Evolutionary conservation across 2,113 vertebrate species (phyloP).

Genomic region (Albula goreensis): DNA sequence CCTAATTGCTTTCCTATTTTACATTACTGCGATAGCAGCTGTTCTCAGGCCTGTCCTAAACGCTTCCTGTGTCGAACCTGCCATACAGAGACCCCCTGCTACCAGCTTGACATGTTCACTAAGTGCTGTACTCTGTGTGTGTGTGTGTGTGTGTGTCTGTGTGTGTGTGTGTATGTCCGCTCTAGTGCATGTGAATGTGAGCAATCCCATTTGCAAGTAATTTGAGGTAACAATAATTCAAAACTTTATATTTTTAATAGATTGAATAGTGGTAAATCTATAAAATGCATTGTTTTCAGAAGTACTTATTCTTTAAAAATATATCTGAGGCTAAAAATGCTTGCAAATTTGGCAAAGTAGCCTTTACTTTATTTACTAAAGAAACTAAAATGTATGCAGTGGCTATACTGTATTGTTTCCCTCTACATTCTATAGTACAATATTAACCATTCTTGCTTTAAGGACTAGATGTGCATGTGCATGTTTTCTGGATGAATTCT

Average conservation of each 20-base stretch:
- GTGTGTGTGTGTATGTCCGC: background rate
- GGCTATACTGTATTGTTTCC: background rate
- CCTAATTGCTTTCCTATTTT: constrained; percentile 90
- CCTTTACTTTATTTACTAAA: background rate
- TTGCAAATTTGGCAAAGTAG: too few species aligned
- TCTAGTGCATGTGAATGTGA: too few species aligned
- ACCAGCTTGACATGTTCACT: constrained; percentile 12
- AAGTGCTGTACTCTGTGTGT: background rate
- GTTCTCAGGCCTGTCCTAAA: constrained; percentile 85
- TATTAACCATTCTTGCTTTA: background rate
- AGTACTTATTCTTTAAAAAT: too few species aligned
- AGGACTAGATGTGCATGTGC: background rate
- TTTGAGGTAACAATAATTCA: background rate
- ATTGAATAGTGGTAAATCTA: too few species aligned
- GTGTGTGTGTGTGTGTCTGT: constrained; percentile 17
- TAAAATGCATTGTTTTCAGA: too few species aligned
- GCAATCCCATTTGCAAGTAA: too few species aligned
- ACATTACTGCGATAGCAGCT: constrained; percentile 86
- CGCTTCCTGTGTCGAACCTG: constrained; percentile 86
- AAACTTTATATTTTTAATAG: background rate
- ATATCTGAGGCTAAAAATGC: too few species aligned
- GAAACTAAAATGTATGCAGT: background rate
- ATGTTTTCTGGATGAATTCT: too few species aligned
- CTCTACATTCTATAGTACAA: background rate
- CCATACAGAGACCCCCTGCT: constrained; percentile 71